Evolutionary conservation across 1,140 invertebrate species (phyloP).

Genomic region (Pseudomyrmex flavicornis): DNA sequence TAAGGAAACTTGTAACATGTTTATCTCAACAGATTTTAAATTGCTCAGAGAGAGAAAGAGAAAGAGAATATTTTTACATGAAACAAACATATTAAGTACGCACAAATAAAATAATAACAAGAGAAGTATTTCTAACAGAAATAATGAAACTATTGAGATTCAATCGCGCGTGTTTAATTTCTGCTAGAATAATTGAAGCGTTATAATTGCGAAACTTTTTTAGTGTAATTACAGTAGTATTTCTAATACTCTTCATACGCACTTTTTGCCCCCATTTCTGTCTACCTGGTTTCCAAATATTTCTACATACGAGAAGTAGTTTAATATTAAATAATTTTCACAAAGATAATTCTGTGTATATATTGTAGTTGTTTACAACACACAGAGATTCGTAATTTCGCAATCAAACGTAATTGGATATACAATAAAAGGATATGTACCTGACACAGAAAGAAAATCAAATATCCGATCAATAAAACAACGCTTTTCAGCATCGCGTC

Average conservation of each 20-base stretch:
- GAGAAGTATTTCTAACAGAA: slow-evolving; percentile 13
- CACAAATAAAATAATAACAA: not conserved
- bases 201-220: slow-evolving; percentile 27
- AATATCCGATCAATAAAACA: not conserved
- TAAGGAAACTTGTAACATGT: no score
- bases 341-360: not conserved
- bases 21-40: not conserved
- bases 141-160: slow-evolving; percentile 17
- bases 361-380: not conserved
- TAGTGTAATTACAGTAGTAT: slow-evolving; percentile 19
- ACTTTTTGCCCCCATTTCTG: slow-evolving; percentile 1
- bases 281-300: slow-evolving; percentile 4
- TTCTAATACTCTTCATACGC: not conserved
- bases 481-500: not conserved
- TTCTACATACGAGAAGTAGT: not conserved
- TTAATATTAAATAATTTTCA: slow-evolving; percentile 14
- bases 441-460: no score
- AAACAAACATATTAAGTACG: not conserved
- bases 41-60: not conserved
- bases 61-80: not conserved
- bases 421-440: not conserved
- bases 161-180: not conserved
- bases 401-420: not conserved
- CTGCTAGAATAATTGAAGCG: not conserved
- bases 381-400: not conserved